Evolutionary conservation across 2,113 vertebrate species (phyloP).

Genomic region (Trematocara macrostoma): DNA sequence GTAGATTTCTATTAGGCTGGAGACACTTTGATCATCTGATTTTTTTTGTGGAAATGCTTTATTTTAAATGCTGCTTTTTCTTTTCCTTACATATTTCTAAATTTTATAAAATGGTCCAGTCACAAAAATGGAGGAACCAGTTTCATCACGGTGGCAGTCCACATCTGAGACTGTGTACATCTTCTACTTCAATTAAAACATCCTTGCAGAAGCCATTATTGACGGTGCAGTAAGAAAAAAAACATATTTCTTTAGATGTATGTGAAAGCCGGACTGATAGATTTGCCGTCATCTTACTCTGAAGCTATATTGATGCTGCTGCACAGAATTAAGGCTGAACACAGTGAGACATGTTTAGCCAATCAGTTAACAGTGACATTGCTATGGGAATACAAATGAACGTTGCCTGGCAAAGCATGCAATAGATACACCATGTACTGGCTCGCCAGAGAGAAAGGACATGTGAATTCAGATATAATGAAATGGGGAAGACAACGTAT

Average conservation of each 20-base stretch:
- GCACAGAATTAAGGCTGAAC: background rate
- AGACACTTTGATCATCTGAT: background rate
- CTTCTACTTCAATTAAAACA: background rate
- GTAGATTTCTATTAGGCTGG: background rate
- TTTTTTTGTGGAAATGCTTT: background rate
- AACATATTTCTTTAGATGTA: background rate
- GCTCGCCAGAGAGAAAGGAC: background rate
- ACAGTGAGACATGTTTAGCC: background rate
- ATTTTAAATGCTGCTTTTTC: background rate
- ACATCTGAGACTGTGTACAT: background rate
- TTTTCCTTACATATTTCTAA: background rate
- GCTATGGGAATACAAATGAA: constrained; percentile 44
- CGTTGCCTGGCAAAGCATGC: background rate
- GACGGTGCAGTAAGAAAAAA: background rate
- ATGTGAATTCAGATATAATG: background rate
- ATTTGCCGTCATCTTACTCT: background rate
- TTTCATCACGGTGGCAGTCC: background rate
- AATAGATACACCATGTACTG: background rate
- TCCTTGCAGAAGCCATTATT: background rate
- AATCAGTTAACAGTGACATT: constrained; percentile 9
- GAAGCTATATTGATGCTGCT: background rate
- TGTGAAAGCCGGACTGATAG: background rate
- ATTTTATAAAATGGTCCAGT: background rate
- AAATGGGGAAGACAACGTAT: background rate
- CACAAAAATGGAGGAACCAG: background rate